phyloP scores from a whole-genome alignment of 2,888 invertebrate genomes.

The Nineta flava region DNA sequence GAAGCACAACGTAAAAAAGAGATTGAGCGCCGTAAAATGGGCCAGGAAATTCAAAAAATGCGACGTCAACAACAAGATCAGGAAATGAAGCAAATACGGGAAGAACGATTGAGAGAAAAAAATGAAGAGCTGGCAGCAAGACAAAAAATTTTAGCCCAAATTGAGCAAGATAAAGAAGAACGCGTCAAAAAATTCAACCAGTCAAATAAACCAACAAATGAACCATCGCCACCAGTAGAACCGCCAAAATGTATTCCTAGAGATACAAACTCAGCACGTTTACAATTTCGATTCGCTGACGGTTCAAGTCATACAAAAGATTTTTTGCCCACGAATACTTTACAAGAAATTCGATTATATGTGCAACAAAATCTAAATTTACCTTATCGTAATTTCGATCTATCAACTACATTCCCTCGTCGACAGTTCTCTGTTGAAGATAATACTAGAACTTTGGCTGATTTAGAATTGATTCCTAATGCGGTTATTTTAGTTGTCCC shows the following conservation, averaged over 20 bases:
- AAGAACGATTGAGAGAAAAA: conserved; percentile 60
- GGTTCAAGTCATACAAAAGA: conserved; percentile 58
- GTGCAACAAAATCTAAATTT: conserved; percentile 24
- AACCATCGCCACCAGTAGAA: conserved; percentile 16
- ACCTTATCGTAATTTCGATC: conserved; percentile 40
- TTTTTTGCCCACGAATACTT: conserved; percentile 49
- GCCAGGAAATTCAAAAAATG: conserved; percentile 54
- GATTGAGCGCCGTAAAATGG: conserved; percentile 53
- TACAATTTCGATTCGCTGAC: conserved; percentile 78
- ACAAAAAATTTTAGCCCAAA: conserved; percentile 66
- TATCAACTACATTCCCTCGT: conserved; percentile 66
- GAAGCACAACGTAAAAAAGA: conserved; percentile 43
- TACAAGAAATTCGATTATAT: conserved; percentile 35
- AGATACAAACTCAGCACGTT: conserved; percentile 38
- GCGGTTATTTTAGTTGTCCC: conserved; percentile 61
- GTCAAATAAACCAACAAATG: conserved; percentile 9
- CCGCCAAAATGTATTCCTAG: conserved; percentile 13
- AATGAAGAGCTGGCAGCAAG: conserved; percentile 56
- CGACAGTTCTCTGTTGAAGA: conserved; percentile 44
- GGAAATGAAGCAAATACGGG: conserved; percentile 52
- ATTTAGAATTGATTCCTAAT: conserved; percentile 57
- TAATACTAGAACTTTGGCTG: conserved; percentile 36
- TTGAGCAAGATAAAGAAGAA: conserved; percentile 70
- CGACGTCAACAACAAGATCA: conserved; percentile 60
- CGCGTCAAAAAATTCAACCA: conserved; percentile 30